Evolutionary conservation across 2,888 invertebrate genomes (phyloP), one percentile per base, ranked within the genome.

Genomic region (Phyllotreta cruciferae): DNA sequence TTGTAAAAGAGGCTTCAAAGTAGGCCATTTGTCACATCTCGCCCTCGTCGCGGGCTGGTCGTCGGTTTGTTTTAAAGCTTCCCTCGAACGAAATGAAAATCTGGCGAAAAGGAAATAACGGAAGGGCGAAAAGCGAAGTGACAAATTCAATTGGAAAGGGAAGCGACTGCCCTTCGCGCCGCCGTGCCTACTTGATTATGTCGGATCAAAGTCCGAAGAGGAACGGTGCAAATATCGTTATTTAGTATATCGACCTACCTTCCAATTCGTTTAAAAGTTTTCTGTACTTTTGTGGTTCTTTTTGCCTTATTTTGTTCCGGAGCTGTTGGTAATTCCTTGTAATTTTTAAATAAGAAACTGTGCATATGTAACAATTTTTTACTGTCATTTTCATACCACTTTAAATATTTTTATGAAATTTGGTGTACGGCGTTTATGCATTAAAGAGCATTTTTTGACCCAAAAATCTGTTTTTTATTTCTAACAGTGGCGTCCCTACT

Each of bases 61-160:
- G 52, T 35, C 42, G 44, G 10, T 60, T 60, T 60, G 24, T 24
- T 24, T 24, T 24, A 24, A 56, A 62, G 47, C 56, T 62, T 45
- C 41, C 13, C 57, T 54, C 41, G 10, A 47, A 10, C 44, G 36
- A 41, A 58, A 61, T 54, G 62, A 63, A 67, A 61, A 49, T 50
- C 54, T 58, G 60, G 60, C 57, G 64, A 60, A 66, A 41, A 58
- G 67, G 62, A 70, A 69, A 62, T 66, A 56, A 60, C 41, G 55
- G 50, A 49, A 56, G 57, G 47, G 13, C 36, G 47, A 61, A 63
- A 50, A 62, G 70, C 66, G 70, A 14, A 71, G 71, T 72, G 71
- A 70, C 68, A 73, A 74, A 74, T 71, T 71, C 70, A 71, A 73
- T 74, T 73, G 71, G 61, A 63, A 63, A 66, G 67, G 68, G 69